phyloP scores from a whole-genome alignment of 2,888 invertebrate species.

The Galerucella calmariensis region DNA sequence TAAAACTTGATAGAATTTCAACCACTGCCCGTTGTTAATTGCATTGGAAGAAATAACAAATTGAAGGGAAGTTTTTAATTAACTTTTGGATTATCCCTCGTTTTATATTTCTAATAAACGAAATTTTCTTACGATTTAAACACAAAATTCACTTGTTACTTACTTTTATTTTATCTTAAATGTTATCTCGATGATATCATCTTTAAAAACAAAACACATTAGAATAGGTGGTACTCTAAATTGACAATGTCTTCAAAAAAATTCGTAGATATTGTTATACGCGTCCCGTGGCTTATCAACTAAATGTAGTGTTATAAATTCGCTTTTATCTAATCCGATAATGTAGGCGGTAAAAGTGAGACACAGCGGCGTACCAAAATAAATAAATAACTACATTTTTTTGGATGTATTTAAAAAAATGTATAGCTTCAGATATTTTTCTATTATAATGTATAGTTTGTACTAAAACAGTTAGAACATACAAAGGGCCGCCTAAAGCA shows the following conservation, averaged over 20 bases:
- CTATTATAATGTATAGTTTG: too few relatives aligned
- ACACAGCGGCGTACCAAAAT: not conserved
- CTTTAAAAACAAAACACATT: slow-evolving; percentile 4
- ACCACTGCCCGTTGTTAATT: too few relatives aligned
- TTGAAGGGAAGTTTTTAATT: too few relatives aligned
- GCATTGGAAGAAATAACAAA: too few relatives aligned
- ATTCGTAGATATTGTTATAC: not conserved
- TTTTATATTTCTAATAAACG: not conserved
- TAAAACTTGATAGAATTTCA: too few relatives aligned
- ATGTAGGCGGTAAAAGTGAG: not conserved
- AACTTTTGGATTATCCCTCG: not conserved
- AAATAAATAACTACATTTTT: not conserved
- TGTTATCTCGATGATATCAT: slow-evolving; percentile 5
- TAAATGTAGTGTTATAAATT: slow-evolving; percentile 8
- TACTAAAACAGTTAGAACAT: too few relatives aligned
- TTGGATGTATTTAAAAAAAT: too few relatives aligned
- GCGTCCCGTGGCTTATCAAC: not conserved
- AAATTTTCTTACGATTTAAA: not conserved
- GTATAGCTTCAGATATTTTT: too few relatives aligned
- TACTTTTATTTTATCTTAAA: not conserved
- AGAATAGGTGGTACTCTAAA: not conserved
- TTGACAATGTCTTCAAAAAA: not conserved
- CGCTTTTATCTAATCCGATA: slow-evolving; percentile 12
- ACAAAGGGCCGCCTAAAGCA: too few relatives aligned
- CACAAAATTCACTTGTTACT: not conserved